A percentile compares a stretch with the other conserved stretches of the same genome.
phyloP scores from a whole-genome alignment of 1,140 invertebrate genomes.

The Ostrea denselamellosa region DNA sequence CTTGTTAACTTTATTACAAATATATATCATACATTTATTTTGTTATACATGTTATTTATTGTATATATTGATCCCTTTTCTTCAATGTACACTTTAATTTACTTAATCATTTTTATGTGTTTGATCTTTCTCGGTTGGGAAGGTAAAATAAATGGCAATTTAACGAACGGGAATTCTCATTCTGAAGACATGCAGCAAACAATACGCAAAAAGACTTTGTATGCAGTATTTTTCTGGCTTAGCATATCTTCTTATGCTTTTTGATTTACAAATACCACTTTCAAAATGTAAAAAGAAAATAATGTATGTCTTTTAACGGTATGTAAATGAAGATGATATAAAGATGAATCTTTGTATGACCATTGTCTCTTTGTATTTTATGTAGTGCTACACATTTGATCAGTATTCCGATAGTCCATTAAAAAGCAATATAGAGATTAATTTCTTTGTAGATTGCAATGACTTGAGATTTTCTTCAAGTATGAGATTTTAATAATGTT shows the following conservation, averaged over 20 bases:
- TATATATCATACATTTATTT: constrained; percentile 5
- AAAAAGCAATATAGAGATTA: neutral
- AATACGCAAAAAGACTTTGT: neutral
- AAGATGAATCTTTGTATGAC: neutral
- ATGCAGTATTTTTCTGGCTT: constrained; percentile 7
- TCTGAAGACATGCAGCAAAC: neutral
- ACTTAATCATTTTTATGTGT: neutral
- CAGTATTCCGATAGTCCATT: neutral
- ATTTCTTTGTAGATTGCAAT: neutral
- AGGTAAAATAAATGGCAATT: constrained; percentile 3
- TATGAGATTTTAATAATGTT: neutral
- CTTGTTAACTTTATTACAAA: constrained; percentile 21
- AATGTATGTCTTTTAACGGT: neutral
- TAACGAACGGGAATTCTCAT: neutral
- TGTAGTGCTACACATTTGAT: constrained; percentile 30
- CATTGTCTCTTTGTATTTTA: constrained; percentile 9
- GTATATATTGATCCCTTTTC: constrained; percentile 4
- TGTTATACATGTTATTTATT: constrained; percentile 34
- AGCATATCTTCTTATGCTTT: constrained; percentile 1
- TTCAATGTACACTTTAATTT: neutral
- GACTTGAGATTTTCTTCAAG: neutral
- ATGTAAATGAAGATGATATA: neutral
- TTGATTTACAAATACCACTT: neutral
- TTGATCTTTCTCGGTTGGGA: neutral
- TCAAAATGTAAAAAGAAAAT: too few species aligned